Conservation (phyloP, 1,140 invertebrate genomes). For the Anoplophora glabripennis region DNA sequence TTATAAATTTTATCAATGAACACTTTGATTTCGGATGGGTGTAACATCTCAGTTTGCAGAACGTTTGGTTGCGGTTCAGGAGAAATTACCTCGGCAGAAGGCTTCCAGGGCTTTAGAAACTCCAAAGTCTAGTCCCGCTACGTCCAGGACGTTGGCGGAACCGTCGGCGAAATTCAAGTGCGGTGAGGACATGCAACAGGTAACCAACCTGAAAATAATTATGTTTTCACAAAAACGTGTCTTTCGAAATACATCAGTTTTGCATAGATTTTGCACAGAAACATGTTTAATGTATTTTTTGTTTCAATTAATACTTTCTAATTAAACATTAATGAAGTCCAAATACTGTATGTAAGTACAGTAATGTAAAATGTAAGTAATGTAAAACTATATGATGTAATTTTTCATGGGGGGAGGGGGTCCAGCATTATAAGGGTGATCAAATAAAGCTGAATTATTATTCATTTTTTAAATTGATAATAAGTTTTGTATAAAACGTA, state of each 20-base stretch:
- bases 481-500: too few relatives aligned
- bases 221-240: constrained; percentile 7
- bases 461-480: too few relatives aligned
- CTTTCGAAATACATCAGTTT: neutral
- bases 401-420: too few relatives aligned
- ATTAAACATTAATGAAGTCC: neutral
- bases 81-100: constrained; percentile 44
- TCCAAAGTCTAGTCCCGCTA: constrained; percentile 62
- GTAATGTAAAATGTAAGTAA: neutral
- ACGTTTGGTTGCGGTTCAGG: constrained; percentile 10
- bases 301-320: neutral
- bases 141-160: constrained; percentile 56
- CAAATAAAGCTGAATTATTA: too few relatives aligned
- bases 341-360: neutral
- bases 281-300: constrained; percentile 3
- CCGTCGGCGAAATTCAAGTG: constrained; percentile 52
- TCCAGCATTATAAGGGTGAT: too few relatives aligned
- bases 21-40: constrained; percentile 23
- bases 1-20: neutral
- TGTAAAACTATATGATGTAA: too few relatives aligned
- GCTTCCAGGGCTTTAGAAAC: constrained; percentile 59
- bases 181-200: constrained; percentile 50
- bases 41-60: constrained; percentile 16
- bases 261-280: constrained; percentile 1
- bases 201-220: constrained; percentile 53